Evolutionary conservation across 2,797 vertebrate genomes (phyloP).

Genomic region (Acipenser oxyrinchus): DNA sequence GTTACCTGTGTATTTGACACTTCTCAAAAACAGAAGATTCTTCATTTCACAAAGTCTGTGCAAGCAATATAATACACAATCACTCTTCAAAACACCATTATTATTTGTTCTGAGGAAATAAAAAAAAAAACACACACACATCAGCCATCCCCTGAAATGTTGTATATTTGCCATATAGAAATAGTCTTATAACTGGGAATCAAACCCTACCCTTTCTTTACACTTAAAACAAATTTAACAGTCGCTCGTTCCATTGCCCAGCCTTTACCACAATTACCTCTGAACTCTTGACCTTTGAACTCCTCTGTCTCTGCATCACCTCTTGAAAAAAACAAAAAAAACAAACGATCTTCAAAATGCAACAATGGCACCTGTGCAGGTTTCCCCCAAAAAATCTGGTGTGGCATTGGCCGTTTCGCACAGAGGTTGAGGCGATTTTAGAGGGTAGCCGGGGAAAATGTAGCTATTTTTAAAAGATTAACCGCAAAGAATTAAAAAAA

Average conservation of each 20-base stretch:
- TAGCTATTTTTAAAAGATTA: constrained; percentile 35
- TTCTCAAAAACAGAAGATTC: constrained; percentile 5
- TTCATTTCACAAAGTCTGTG: constrained; percentile 48
- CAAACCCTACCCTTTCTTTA: constrained; percentile 8
- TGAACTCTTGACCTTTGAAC: constrained; percentile 28
- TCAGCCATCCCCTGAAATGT: constrained; percentile 27
- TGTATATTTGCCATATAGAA: constrained; percentile 30
- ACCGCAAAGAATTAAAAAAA: constrained; percentile 45
- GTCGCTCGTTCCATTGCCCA: neutral
- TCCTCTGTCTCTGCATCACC: constrained; percentile 40
- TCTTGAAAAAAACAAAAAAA: neutral
- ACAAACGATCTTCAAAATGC: constrained; percentile 51
- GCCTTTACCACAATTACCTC: constrained; percentile 38
- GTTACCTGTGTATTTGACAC: neutral
- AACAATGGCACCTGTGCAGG: constrained; percentile 57
- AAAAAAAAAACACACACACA: constrained; percentile 28
- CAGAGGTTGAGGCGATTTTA: constrained; percentile 69
- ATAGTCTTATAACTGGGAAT: constrained; percentile 21
- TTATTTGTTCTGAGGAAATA: constrained; percentile 32
- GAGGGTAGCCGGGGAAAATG: constrained; percentile 38
- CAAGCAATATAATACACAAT: constrained; percentile 67
- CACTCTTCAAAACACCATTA: constrained; percentile 51
- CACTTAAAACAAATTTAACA: neutral
- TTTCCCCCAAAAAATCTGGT: constrained; percentile 45
- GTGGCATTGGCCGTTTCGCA: constrained; percentile 44